Conservation (phyloP, 2,888 invertebrate genomes). For the Prosapia bicincta region DNA sequence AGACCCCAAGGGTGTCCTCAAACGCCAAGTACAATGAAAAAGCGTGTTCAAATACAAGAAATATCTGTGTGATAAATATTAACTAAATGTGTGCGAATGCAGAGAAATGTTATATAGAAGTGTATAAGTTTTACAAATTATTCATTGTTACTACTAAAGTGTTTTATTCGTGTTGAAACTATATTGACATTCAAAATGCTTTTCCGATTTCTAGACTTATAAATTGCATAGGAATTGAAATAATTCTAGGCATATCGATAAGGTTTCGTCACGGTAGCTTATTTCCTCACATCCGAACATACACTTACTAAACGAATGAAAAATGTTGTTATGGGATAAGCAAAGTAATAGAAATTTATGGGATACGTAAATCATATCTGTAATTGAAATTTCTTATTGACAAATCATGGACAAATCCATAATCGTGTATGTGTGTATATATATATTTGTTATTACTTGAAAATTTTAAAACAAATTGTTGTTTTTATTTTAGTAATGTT, state of each 20-base stretch:
- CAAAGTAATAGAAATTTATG: not conserved
- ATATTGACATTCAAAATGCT: constrained; percentile 14
- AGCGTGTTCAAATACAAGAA: constrained; percentile 89
- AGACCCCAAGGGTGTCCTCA: constrained; percentile 58
- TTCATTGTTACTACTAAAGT: constrained; percentile 20
- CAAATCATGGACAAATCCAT: not conserved
- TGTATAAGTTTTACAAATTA: constrained; percentile 17
- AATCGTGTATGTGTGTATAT: not conserved
- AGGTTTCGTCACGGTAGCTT: not conserved
- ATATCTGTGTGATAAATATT: constrained; percentile 70
- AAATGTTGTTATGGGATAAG: not conserved
- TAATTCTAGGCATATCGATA: constrained; percentile 26
- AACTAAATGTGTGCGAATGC: not conserved
- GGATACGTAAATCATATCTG: not conserved
- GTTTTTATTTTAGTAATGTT: not conserved
- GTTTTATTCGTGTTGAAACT: constrained; percentile 23
- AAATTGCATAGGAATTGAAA: constrained; percentile 28
- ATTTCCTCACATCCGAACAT: not conserved
- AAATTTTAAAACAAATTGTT: not conserved
- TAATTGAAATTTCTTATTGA: not conserved
- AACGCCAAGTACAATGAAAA: constrained; percentile 76
- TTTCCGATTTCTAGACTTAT: constrained; percentile 24
- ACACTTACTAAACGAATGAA: not conserved
- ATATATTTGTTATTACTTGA: not conserved
- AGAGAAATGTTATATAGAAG: not conserved